Base-by-base conservation (phyloP, 2,888 invertebrate species). In the Lasiommata megera region DNA sequence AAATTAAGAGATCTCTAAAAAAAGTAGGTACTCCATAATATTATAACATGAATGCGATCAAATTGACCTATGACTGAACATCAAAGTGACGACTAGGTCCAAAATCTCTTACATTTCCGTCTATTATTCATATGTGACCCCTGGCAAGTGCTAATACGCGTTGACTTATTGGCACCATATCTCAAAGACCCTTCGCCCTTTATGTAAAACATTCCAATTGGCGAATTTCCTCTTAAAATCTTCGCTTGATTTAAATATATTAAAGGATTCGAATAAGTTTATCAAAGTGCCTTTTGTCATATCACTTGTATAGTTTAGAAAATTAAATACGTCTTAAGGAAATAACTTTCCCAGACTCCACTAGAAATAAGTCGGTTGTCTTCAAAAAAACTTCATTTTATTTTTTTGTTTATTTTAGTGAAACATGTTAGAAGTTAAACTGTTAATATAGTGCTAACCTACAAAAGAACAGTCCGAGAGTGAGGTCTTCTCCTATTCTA, bases 121-220 rank as follows among this genome's bases (percentile, higher is more conserved):
- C 67, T 65, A 86, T 88, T 81, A 86, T 73, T 88, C 88, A 88
- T 79, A 73, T 75, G 77, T 78, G 81, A 79, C 80, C 83, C 82
- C 79, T 84, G 54, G 65, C 71, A 79, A 82, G 87, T 78, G 88
- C 81, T 88, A 88, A 88, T 87, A 79, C 86, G 61, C 46, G 62
- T 64, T 88, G 88, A 89, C 85, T 88, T 88, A 88, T 88, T 80
- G 85, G 74, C 31, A 56, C 69, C 76, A 88, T 89, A 77, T 71
- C 72, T 88, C 88, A 82, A 71, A 73, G 73, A 74, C 83, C 84
- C 80, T 73, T 71, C 62, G 65, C 65, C 69, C 68, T 65, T 69
- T 71, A 67, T 65, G 65, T 56, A 17, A 60, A 64, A 60, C 40
- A 57, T 60, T 63, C 50, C 47, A 53, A 51, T 58, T 46, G 47